Conservation (phyloP, 2,113 vertebrate genomes). For the Collichthys lucidus region DNA sequence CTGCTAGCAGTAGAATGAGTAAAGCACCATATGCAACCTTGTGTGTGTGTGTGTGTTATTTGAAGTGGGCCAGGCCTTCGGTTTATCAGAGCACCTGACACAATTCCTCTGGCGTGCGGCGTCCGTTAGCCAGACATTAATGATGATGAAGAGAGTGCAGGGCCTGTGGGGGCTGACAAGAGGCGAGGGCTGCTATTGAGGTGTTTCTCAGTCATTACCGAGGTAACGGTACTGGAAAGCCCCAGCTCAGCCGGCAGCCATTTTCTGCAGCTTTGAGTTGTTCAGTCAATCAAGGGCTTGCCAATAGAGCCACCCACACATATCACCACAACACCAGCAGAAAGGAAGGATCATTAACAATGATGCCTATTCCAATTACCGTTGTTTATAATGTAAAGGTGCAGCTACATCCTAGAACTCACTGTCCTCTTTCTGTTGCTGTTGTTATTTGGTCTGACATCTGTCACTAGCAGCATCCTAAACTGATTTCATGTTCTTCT, state of each 20-base stretch:
- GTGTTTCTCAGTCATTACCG: constrained; percentile 74
- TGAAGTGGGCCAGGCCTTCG: constrained; percentile 61
- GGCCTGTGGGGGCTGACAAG: constrained; percentile 39
- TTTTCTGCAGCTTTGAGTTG: constrained; percentile 71
- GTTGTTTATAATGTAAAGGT: constrained; percentile 1
- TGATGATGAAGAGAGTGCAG: constrained; percentile 76
- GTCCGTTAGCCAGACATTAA: constrained; percentile 76
- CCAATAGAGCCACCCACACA: constrained; percentile 70
- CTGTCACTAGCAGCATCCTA: neutral
- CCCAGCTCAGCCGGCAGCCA: constrained; percentile 66
- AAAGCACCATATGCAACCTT: constrained; percentile 38
- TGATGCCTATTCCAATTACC: constrained; percentile 20
- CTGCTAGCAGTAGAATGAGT: constrained; percentile 26
- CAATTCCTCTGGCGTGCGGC: constrained; percentile 54
- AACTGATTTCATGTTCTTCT: constrained; percentile 14
- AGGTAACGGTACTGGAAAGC: constrained; percentile 68
- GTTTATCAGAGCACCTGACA: constrained; percentile 70
- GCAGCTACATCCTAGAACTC: neutral
- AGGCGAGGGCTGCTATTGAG: constrained; percentile 53
- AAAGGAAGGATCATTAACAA: constrained; percentile 54
- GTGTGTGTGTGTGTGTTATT: constrained; percentile 35
- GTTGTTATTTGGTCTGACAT: constrained; percentile 2
- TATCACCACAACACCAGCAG: constrained; percentile 39
- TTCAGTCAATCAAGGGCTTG: constrained; percentile 69
- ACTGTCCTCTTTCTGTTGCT: neutral